Evolutionary conservation across 2,888 invertebrate genomes (phyloP), one percentile per base, ranked within the genome.

Genomic region (Netelia fuscicornis): DNA sequence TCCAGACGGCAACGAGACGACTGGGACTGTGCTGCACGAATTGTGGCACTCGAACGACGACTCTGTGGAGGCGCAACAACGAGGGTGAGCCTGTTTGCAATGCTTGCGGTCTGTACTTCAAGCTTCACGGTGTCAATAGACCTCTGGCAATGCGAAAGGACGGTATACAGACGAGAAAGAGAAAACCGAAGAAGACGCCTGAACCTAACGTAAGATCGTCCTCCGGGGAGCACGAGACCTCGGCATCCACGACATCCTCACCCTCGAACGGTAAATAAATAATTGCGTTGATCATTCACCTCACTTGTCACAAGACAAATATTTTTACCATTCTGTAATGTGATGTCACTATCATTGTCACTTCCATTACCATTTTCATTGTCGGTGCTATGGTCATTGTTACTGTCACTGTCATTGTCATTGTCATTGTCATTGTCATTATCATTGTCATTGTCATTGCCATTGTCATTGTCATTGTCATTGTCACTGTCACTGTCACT

Each of bases 61-160:
- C 99, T 25, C 95, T 99, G 76, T 99, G 99, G 99, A 96, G 99
- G 80, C 96, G 99, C 88, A 99, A 99, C 95, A 97, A 98, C 94
- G 98, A 98, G 93, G 99, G 99, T 67, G 99, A 99, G 94, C 99
- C 99, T 0, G 99, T 99, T 60, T 99, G 99, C 95, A 99, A 99
- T 95, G 99, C 99, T 13, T 99, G 99, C 94, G 99, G 99, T 0
- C 96, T 99, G 72, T 99, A 99, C 95, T 99, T 97, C 95, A 99
- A 99, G 94, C 95, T 99, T 87, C 99, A 99, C 94, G 98, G 98
- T 85, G 98, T 98, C 80, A 98, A 98, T 94, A 94, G 99, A 87
- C 99, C 99, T 1, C 93, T 98, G 91, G 98, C 98, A 23, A 99
- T 99, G 98, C 96, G 98, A 88, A 99, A 99, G 93, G 98, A 99